Base-by-base conservation (phyloP, 1,140 invertebrate genomes). In the Adelges cooleyi region DNA sequence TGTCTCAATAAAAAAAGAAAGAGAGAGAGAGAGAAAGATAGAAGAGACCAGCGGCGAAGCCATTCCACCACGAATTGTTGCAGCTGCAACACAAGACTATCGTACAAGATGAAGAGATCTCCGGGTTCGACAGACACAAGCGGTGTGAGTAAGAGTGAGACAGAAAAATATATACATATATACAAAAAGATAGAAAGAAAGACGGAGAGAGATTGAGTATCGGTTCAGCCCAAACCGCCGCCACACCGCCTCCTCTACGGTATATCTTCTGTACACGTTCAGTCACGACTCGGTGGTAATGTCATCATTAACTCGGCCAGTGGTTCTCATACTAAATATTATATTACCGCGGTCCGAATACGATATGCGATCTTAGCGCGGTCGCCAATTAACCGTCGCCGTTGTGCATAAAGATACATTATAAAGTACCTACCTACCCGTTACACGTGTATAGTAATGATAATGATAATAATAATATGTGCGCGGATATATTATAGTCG, bases 11-110 rank as follows among this genome's bases (percentile, higher is more conserved):
- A 40, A 44, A 36, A 36, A 27, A n/a, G n/a, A n/a, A n/a, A n/a
- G n/a, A n/a, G n/a, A n/a, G n/a, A n/a, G n/a, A n/a, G n/a, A n/a
- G n/a, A n/a, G n/a, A n/a, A n/a, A n/a, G n/a, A n/a, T n/a, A n/a
- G n/a, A n/a, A n/a, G n/a, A 33, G 29, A 33, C 29, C 27, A n/a
- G 22, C 20, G 46, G 22, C 49, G 42, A 42, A 42, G 25, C 56
- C 56, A 33, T 62, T 62, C 56, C 56, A 29, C 56, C 42, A 62
- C 56, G 56, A 62, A 62, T 62, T 62, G 56, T 62, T 62, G 56
- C 56, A 62, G 56, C 56, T 62, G 42, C 42, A 62, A 23, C 11
- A 5, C 3, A 27, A 3, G 11, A 18, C 23, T 29, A 25, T 10
- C 27, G 38, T 2, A 38, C 15, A 48, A 48, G 49, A 33, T 1